These are phyloP conservation scores for Schizaphis graminum DNA, from an alignment of 2,888 invertebrate species.

Conservation along the genomic window DNA sequence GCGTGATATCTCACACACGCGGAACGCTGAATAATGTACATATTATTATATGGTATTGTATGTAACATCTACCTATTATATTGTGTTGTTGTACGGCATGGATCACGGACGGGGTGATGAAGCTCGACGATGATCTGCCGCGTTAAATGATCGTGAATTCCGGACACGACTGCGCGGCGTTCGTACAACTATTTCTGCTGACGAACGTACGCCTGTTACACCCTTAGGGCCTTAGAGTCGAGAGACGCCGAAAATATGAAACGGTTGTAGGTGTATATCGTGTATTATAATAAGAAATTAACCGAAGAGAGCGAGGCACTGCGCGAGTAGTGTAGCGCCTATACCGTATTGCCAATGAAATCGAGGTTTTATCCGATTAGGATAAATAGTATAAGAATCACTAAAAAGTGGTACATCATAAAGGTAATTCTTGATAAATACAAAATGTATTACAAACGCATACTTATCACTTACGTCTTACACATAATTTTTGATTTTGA, in stretches of 20 bases:
- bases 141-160: neutral
- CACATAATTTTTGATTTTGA: too few species aligned
- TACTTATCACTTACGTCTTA: too few species aligned
- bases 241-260: neutral
- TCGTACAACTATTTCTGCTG: neutral
- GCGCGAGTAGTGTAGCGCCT: too few species aligned
- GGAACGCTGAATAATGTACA: neutral
- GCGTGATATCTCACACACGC: slow-evolving; percentile 9
- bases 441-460: too few species aligned
- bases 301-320: too few species aligned
- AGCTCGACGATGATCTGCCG: neutral
- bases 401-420: too few species aligned
- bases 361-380: too few species aligned
- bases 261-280: neutral
- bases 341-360: too few species aligned
- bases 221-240: neutral
- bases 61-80: neutral
- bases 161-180: neutral
- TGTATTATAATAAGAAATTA: too few species aligned
- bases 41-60: neutral
- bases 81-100: neutral
- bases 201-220: neutral
- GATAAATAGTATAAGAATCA: too few species aligned
- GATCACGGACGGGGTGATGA: neutral
- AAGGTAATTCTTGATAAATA: too few species aligned